Base-by-base conservation (phyloP, 2,797 vertebrate species). In the Tarsius wallacei region DNA sequence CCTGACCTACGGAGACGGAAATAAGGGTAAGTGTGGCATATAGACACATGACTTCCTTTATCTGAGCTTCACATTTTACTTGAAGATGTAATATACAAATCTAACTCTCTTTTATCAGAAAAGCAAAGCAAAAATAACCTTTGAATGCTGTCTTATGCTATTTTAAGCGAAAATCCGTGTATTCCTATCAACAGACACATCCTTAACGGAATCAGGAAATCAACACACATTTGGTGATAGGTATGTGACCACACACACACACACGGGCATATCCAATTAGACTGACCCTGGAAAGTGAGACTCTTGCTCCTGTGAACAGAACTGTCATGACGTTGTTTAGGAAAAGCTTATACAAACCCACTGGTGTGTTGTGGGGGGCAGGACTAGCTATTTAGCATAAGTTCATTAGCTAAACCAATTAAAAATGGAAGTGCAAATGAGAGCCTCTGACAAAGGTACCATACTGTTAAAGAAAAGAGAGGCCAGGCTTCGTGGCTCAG, bases 211-310 rank as follows among this genome's bases (percentile, higher is more conserved):
- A 83, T 7, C 47, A 73, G 2, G 28, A 66, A 31, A 74, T 28
- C n/a, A 17, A 16, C 28, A 31, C 26, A 24, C 64, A 21, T 3
- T 42, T 42, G 42, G 9, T 26, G 16, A 17, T 3, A 42, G 0
- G 21, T 2, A 6, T 0, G 0, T 36, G 51, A 21, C 13, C 63
- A 51, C 16, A 66, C 8, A 22, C 1, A 1, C 63, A 51, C 16
- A 66, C 8, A 22, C 1, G 1, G 9, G 80, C 24, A 4, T 11
- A 47, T 71, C 61, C 74, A 57, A 42, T 17, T 26, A n/a, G 47
- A 64, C 28, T 7, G 53, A 61, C 4, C 2, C 1, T 10, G 15
- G 70, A 14, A 78, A 22, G 28, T 1, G 31, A 36, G 57, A 22
- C 33, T 2, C 15, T 5, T 7, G 28, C 14, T 36, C 64, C 73